phyloP scores from a whole-genome alignment of 2,797 vertebrate species.

The Aulostomus chinensis region DNA sequence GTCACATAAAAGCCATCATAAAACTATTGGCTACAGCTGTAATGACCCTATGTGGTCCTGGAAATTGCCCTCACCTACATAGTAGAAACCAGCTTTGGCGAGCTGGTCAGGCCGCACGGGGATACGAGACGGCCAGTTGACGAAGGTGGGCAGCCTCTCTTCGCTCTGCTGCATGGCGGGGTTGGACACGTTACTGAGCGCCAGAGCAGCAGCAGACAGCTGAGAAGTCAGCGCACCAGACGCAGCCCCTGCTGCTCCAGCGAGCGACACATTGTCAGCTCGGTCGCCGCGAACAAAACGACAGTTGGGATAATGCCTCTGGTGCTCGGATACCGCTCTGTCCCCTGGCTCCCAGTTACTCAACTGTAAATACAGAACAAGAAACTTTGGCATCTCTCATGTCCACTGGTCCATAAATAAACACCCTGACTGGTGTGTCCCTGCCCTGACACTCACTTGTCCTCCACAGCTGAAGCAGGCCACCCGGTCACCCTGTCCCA shows the following conservation, averaged over 20 bases:
- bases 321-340: conserved; percentile 90
- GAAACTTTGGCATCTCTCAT: neutral
- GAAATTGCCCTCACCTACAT: conserved; percentile 85
- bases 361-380: conserved; percentile 58
- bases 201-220: conserved; percentile 32
- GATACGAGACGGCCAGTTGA: conserved; percentile 91
- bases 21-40: too few relatives aligned
- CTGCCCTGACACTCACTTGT: conserved; percentile 62
- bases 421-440: neutral
- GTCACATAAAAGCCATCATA: too few relatives aligned
- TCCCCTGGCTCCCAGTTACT: conserved; percentile 98
- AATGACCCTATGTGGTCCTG: neutral
- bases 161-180: conserved; percentile 91
- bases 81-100: conserved; percentile 96
- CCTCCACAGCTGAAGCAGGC: conserved; percentile 95
- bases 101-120: conserved; percentile 93
- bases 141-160: conserved; percentile 89
- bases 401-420: neutral
- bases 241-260: conserved; percentile 24
- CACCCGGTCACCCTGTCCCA: conserved; percentile 90
- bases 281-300: conserved; percentile 87
- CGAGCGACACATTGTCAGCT: conserved; percentile 78
- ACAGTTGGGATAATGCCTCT: conserved; percentile 93
- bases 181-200: conserved; percentile 88
- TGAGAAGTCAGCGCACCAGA: conserved; percentile 44